Base-by-base conservation (phyloP, 2,888 invertebrate species). In the Anodontia alba region DNA sequence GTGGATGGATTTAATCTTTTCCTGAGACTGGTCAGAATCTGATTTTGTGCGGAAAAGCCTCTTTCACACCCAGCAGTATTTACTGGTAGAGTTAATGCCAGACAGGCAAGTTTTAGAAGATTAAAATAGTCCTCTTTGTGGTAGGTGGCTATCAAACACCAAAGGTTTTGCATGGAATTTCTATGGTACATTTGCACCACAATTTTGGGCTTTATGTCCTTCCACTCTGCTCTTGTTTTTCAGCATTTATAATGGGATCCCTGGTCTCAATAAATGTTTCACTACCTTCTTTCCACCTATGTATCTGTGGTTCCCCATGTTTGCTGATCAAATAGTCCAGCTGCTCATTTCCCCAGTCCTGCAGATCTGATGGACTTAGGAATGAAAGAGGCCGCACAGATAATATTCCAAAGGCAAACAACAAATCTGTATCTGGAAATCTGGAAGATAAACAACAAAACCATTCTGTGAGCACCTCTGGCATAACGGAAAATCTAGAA, bases 151-250 rank as follows among this genome's bases (percentile, higher is more conserved):
- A 51, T 51, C 20, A 51, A 5, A 5, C 15, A n/a, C 51, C 51
- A 51, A 5, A 51, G 23, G 20, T n/a, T 15, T n/a, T 10, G 8
- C 51, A 51, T 51, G 7, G 10, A 17, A n/a, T 51, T n/a, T 51
- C 51, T 51, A n/a, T 10, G 42, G 42, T 42, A 42, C 42, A 42
- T 42, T 15, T 42, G 15, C 15, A 15, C 42, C 42, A 73, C 29
- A 26, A 69, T 73, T 12, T 43, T 15, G 20, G 15, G 33, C 36
- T 78, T 73, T 8, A 74, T 42, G 42, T 43, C 38, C 38, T 31
- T 23, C 78, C 78, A 78, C 42, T 78, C 78, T 49, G 5, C 26
- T 43, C 62, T 68, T 23, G 78, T 74, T 29, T 67, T 2, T 29
- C 26, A 26, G 69, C 46, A 43, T 78, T 42, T 31, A 74, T 74